Evolutionary conservation across 2,797 vertebrate species (phyloP), one percentile per base, ranked within the genome.

Genomic region (Podargus strigoides): DNA sequence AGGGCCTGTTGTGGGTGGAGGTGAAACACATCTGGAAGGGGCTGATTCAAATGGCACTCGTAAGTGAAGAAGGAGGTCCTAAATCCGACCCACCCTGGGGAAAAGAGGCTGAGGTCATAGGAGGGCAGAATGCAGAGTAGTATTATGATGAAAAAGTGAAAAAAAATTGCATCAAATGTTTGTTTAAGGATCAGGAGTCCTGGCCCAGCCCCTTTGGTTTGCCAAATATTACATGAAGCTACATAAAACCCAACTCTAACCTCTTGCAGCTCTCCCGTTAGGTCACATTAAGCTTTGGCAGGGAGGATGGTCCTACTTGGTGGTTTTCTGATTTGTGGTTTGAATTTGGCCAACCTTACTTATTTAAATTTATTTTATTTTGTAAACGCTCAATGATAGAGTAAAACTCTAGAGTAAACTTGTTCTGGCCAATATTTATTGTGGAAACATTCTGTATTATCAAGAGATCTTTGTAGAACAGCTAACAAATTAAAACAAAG

Each of bases 291-390:
- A 97, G 95, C 94, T 97, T 97, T 98, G 98, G 97, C 98, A 98
- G 95, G 56, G 70, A 89, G 85, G 94, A 97, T 96, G 97, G 96
- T 94, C 97, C 90, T 97, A 96, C 97, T 97, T 97, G 97, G 97
- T 97, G 97, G 97, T 97, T 98, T 98, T 98, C 96, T 97, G 97
- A 98, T 97, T 98, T 98, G 98, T 97, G 98, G 98, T 98, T 98
- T 98, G 96, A 95, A 96, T 97, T 98, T 98, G 97, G 98, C 97
- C 97, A 96, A 97, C 96, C 82, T 96, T 87, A 56, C 91, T 95
- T 96, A 92, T 96, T 98, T 97, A 97, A 97, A 98, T 97, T 97
- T 97, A 97, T 98, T 98, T 98, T 97, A 97, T 97, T 98, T 97
- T 97, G 97, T 94, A 97, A 98, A 97, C 78, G 93, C 95, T 97